Evolutionary conservation across 2,888 invertebrate species (phyloP).

Genomic region (Drosophila macrospina): DNA sequence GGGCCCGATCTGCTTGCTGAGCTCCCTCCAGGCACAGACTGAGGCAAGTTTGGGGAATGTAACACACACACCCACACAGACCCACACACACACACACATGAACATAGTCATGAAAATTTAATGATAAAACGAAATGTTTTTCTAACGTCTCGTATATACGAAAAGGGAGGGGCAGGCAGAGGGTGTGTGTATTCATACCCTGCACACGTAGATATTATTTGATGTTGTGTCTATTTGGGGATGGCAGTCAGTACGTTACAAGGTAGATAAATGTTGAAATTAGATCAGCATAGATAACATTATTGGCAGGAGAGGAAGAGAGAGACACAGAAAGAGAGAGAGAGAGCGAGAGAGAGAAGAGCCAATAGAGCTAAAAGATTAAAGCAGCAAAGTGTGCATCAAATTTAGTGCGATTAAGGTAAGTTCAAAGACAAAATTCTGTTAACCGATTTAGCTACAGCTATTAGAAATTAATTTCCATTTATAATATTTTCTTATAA

Average conservation of each 20-base stretch:
- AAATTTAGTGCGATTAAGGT: constrained; percentile 14
- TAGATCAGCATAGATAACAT: constrained; percentile 71
- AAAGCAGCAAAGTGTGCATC: not conserved
- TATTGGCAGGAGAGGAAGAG: constrained; percentile 20
- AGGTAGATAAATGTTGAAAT: constrained; percentile 76
- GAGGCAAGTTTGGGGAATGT: constrained; percentile 34
- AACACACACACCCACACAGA: constrained; percentile 20
- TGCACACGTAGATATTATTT: constrained; percentile 68
- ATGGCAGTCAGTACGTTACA: constrained; percentile 53
- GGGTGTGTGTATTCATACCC: constrained; percentile 55
- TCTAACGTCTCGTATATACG: constrained; percentile 60
- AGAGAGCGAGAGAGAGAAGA: constrained; percentile 19
- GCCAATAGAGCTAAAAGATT: constrained; percentile 4
- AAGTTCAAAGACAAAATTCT: constrained; percentile 11
- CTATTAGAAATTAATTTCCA: not conserved
- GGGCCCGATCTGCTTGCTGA: constrained; percentile 33
- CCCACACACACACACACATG: constrained; percentile 29
- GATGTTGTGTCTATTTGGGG: constrained; percentile 55
- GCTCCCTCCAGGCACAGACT: constrained; percentile 44
- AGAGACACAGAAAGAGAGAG: constrained; percentile 17
- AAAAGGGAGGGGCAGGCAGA: constrained; percentile 25
- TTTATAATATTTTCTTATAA: not conserved
- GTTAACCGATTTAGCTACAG: constrained; percentile 2
- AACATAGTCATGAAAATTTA: constrained; percentile 84
- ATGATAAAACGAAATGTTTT: constrained; percentile 82